Base-by-base conservation (phyloP, 2,113 vertebrate genomes). In the Regulus satrapa region DNA sequence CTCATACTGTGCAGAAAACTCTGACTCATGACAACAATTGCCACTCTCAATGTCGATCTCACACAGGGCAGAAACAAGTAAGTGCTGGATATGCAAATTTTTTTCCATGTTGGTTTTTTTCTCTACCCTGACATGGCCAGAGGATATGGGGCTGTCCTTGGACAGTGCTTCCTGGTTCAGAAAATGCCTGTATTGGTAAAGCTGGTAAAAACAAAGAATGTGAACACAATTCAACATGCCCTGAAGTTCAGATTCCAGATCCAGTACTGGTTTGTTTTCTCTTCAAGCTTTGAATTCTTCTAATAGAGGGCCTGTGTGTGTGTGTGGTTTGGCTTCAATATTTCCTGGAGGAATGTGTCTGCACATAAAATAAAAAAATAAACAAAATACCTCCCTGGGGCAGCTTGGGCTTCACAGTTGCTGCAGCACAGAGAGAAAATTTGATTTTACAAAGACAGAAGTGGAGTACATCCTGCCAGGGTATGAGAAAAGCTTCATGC, bases 261-360 rank as follows among this genome's bases (percentile, higher is more conserved):
- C 49, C 62, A 52, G 28, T 31, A 55, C 46, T 73, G 78, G 38
- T 75, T 84, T 61, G 41, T 90, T 92, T 87, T 93, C 72, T 64
- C 34, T 94, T 92, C 46, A 14, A 55, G 67, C 41, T 54, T 59
- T 86, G 28, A 84, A 93, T 75, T 84, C 31, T 73, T 78, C 85
- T 64, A 38, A n/a, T 58, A 52, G 18, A 55, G 59, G 63, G 88
- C 54, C 86, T 94, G n/a, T 81, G 58, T 80, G 51, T 84, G 51
- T 94, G 72, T 95, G 72, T 93, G 89, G 59, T 90, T 94, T 97
- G 96, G 93, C 97, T 83, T 14, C 20, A 28, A 23, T 72, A 93
- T 94, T 97, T 97, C 95, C 95, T 95, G 81, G n/a, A 94, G 85
- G 91, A 85, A 94, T 95, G 88, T 67, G 83, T 95, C 97, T 55